Percentiles rank a stretch among this genome's conserved stretches.
These are phyloP conservation scores for Phyllotreta striolata DNA, from an alignment of 2,888 invertebrate genomes.

Conservation along the genomic window DNA sequence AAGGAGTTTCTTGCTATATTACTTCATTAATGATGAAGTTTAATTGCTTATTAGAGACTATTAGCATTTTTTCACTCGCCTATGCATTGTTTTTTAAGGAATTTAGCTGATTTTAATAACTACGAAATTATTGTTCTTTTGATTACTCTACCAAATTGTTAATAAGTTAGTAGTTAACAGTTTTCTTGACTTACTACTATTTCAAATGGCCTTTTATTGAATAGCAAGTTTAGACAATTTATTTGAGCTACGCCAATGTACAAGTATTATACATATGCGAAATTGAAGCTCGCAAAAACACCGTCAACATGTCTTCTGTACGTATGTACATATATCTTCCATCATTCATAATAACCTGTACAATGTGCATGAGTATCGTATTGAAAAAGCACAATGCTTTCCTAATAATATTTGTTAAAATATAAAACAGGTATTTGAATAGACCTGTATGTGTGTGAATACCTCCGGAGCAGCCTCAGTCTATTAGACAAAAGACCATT, in stretches of 20 bases:
- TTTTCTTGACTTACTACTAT: too few species aligned
- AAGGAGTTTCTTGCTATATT: too few species aligned
- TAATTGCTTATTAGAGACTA: too few species aligned
- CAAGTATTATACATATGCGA: slow-evolving; percentile 24
- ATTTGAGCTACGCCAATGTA: slow-evolving; percentile 11
- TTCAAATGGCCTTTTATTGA: too few species aligned
- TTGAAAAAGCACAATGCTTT: slow-evolving; percentile 42
- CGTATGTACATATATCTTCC: slow-evolving; percentile 24
- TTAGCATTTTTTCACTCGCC: too few species aligned
- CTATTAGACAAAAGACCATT: slow-evolving; percentile 52
- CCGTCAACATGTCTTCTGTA: slow-evolving; percentile 27
- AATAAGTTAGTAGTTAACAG: too few species aligned
- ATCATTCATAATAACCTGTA: slow-evolving; percentile 33
- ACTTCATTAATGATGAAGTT: too few species aligned
- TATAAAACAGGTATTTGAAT: slow-evolving; percentile 50
- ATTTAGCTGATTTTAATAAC: too few species aligned
- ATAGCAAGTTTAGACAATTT: background rate
- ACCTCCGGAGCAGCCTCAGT: slow-evolving; percentile 37
- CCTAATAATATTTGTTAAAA: slow-evolving; percentile 48
- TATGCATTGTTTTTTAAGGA: too few species aligned
- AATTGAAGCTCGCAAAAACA: slow-evolving; percentile 31
- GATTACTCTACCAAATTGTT: too few species aligned
- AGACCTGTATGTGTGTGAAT: slow-evolving; percentile 44
- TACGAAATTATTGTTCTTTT: too few species aligned
- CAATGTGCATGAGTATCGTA: slow-evolving; percentile 33